phyloP scores from a whole-genome alignment of 2,113 vertebrate species.

The Chionomys nivalis region DNA sequence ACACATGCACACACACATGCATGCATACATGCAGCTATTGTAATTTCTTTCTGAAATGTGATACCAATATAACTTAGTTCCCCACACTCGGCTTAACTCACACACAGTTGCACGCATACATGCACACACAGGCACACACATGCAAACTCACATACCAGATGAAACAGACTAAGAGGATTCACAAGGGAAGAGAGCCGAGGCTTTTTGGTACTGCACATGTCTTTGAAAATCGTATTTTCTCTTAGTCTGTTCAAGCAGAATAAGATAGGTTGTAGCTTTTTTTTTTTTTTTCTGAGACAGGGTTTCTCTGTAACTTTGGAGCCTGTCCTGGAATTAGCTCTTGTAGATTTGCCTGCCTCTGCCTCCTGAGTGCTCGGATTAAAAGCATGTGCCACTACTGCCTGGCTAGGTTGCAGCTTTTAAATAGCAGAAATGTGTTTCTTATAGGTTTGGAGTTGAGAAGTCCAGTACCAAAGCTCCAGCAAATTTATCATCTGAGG shows the following conservation, averaged over 20 bases:
- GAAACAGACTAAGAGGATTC: background rate
- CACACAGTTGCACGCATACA: background rate
- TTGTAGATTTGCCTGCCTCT: too few species aligned
- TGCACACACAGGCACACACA: background rate
- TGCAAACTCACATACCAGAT: background rate
- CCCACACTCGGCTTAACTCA: background rate
- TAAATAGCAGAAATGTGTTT: background rate
- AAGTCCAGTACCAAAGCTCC: background rate
- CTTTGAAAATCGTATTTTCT: conserved; percentile 12
- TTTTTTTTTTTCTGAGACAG: too few species aligned
- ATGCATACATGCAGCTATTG: background rate
- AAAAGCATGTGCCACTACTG: too few species aligned
- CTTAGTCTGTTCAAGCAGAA: background rate
- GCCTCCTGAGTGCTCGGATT: too few species aligned
- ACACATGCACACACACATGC: background rate
- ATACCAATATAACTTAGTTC: background rate
- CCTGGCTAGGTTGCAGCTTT: background rate
- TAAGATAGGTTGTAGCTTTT: background rate
- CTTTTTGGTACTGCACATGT: background rate
- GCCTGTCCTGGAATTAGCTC: too few species aligned
- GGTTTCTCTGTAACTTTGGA: too few species aligned
- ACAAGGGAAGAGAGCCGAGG: background rate
- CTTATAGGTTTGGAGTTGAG: background rate
- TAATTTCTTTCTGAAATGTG: background rate
- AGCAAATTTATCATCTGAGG: background rate